Conservation (phyloP, 2,113 vertebrate genomes). For the Aegithalos caudatus region DNA sequence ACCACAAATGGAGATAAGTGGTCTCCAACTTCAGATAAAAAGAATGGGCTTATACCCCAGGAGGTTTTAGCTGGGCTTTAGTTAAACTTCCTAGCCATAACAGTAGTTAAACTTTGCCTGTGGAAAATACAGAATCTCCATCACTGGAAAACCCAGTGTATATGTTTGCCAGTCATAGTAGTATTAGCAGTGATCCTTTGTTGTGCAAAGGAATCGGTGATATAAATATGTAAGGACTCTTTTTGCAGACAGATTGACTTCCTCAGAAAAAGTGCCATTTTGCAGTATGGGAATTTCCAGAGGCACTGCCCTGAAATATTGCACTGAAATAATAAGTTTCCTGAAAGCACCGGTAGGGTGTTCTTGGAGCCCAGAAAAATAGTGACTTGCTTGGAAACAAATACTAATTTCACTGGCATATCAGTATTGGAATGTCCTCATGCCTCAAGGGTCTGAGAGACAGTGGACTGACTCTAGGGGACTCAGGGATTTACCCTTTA, state of each 20-base stretch:
- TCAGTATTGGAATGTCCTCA: neutral
- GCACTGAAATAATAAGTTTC: too few relatives aligned
- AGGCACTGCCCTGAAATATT: neutral
- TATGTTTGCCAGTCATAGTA: neutral
- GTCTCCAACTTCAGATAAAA: neutral
- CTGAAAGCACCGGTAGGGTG: fast-evolving
- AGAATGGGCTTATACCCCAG: neutral
- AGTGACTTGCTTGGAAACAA: neutral
- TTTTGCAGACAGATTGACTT: neutral
- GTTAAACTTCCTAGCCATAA: neutral
- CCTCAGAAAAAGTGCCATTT: neutral
- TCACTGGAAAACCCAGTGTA: neutral
- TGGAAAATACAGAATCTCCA: neutral
- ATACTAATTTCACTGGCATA: neutral
- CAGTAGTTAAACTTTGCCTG: neutral
- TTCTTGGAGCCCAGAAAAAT: neutral
- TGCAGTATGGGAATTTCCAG: neutral
- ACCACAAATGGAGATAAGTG: neutral
- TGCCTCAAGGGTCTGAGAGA: neutral
- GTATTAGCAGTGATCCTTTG: neutral
- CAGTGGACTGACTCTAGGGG: neutral
- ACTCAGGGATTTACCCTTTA: neutral
- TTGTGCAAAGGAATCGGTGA: fast-evolving
- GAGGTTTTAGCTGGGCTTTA: neutral
- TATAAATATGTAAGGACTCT: neutral